Base-by-base conservation (phyloP, 1,140 invertebrate species). In the Drosophila ananassae region DNA sequence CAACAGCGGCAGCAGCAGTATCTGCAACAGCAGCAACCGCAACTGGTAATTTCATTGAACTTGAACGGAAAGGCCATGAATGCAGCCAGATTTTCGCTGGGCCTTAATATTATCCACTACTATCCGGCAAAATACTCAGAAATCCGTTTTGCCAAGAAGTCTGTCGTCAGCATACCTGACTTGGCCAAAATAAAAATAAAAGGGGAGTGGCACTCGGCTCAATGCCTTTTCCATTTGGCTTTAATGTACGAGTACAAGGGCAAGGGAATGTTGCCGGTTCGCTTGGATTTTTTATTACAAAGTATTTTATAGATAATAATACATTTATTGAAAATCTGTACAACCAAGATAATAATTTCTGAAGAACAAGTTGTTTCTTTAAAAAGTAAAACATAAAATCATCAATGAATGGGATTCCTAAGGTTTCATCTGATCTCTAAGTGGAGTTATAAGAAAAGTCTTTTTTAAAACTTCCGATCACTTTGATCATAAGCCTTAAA, bases 31-130 rank as follows among this genome's bases (percentile, higher is more conserved):
- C 72, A 78, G 67, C 78, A 75, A 82, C 83, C 75, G 71, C 78
- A 89, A 85, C 82, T 83, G 76, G 79, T 79, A 89, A 89, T 89
- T 89, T 89, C 84, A 89, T 89, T 89, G 83, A 89, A 89, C 83
- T 89, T 89, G 83, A 87, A 87, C 79, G 79, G 71, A 89, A 89
- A 87, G 83, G 79, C 83, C 83, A 76, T 87, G 83, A 89, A 89
- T 87, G 60, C 67, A 89, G 66, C 75, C 83, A 82, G 82, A 85
- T 79, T 84, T 82, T 73, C 73, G 79, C 61, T 72, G 80, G 78
- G 76, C 69, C 66, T 83, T 72, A 81, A 81, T 84, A 44, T 44
- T 44, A 79, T 76, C 53, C 66, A 24, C 72, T 47, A 75, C 72
- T 57, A 75, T 74, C 58, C 53, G 73, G 60, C 56, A 55, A 81